A percentile compares a stretch with the other conserved stretches of the same genome.
These are phyloP conservation scores for Zosterops hypoxanthus DNA, from an alignment of 2,113 vertebrate species.

Conservation along the genomic window DNA sequence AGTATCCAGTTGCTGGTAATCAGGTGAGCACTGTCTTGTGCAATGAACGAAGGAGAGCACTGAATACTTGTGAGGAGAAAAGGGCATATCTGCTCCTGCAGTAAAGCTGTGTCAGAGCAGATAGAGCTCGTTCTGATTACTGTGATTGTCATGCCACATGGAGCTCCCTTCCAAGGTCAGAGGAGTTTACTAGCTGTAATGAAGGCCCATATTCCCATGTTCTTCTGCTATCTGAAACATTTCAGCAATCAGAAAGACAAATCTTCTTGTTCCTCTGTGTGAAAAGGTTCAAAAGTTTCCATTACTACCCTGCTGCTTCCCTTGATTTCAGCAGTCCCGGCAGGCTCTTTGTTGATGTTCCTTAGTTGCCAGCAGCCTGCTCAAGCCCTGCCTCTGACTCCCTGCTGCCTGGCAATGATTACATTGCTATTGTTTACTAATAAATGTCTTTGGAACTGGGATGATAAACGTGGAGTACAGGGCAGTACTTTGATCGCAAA, in stretches of 20 bases:
- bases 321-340: background rate
- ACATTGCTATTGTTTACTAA: constrained; percentile 33
- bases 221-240: constrained; percentile 1
- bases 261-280: background rate
- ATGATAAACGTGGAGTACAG: background rate
- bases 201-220: background rate
- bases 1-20: background rate
- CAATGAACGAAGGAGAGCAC: background rate
- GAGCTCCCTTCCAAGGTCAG: constrained; percentile 14
- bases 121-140: constrained; percentile 12
- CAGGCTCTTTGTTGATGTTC: constrained; percentile 16
- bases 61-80: background rate
- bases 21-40: background rate
- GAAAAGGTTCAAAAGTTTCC: constrained; percentile 29
- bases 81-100: background rate
- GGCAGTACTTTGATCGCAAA: background rate
- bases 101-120: background rate
- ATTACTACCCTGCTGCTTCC: constrained; percentile 15
- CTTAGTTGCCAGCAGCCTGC: background rate
- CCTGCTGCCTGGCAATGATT: background rate
- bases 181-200: background rate
- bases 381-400: background rate
- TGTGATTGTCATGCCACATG: background rate
- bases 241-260: constrained; percentile 29
- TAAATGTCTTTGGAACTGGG: background rate